Conservation (phyloP, 2,113 vertebrate species). For the Eublepharis macularius region DNA sequence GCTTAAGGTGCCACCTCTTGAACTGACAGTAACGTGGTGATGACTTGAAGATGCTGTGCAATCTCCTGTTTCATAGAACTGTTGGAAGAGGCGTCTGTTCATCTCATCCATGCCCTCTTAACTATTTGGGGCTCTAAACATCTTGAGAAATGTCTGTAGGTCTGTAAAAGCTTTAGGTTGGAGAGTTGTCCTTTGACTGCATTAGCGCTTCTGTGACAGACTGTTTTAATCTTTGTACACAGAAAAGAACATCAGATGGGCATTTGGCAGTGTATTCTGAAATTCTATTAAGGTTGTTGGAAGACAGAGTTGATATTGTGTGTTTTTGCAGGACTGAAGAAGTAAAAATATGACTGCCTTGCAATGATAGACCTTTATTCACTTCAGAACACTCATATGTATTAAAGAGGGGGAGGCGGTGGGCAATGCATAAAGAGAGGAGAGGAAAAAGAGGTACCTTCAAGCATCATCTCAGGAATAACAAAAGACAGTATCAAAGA, state of each 20-base stretch:
- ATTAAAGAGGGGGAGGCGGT: neutral
- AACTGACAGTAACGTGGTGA: neutral
- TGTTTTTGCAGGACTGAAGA: slow-evolving; percentile 53
- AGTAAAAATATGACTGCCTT: slow-evolving; percentile 50
- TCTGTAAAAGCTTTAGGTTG: slow-evolving; percentile 61
- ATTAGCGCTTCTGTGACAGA: slow-evolving; percentile 65
- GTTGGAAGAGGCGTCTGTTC: neutral
- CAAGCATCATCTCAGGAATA: neutral
- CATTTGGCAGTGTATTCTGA: slow-evolving; percentile 70
- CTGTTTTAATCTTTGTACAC: slow-evolving; percentile 69
- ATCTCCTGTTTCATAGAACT: slow-evolving; percentile 1
- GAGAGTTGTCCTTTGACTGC: slow-evolving; percentile 61
- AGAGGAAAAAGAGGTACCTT: too few species aligned
- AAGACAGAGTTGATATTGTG: slow-evolving; percentile 58
- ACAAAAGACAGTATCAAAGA: neutral
- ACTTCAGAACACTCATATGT: slow-evolving; percentile 52
- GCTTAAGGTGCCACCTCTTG: neutral
- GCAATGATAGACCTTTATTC: slow-evolving; percentile 47
- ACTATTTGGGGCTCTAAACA: slow-evolving; percentile 62
- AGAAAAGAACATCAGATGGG: slow-evolving; percentile 70
- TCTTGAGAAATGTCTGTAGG: slow-evolving; percentile 68
- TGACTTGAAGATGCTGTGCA: neutral
- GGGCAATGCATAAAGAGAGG: too few species aligned
- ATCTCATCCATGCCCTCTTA: slow-evolving; percentile 24
- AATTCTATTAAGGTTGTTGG: slow-evolving; percentile 72